Conservation (phyloP, 2,888 invertebrate species). For the Teleiodes luculella region DNA sequence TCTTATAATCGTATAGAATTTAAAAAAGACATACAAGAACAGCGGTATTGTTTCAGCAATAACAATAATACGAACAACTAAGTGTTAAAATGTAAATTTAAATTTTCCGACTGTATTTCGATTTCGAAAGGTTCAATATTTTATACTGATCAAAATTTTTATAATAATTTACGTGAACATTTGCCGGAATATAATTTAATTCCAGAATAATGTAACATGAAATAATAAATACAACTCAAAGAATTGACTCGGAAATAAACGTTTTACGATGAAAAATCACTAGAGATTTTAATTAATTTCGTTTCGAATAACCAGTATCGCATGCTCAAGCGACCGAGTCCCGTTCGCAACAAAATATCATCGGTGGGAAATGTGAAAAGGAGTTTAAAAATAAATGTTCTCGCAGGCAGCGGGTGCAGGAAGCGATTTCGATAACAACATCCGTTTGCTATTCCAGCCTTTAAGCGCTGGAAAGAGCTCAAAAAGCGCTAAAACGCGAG, state of each 20-base stretch:
- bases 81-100: too few relatives aligned
- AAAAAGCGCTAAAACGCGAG: conserved; percentile 22
- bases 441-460: conserved; percentile 27
- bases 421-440: conserved; percentile 28
- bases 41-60: too few relatives aligned
- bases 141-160: too few relatives aligned
- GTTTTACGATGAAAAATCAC: neutral
- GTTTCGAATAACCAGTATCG: conserved; percentile 8
- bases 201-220: too few relatives aligned
- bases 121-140: too few relatives aligned
- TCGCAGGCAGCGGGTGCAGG: conserved; percentile 22
- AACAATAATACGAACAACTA: too few relatives aligned
- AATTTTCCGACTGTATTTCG: too few relatives aligned
- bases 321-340: neutral
- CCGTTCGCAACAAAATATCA: conserved; percentile 8
- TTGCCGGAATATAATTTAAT: neutral
- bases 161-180: too few relatives aligned
- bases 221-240: too few relatives aligned
- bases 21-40: too few relatives aligned
- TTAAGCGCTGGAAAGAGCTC: conserved; percentile 16
- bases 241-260: neutral
- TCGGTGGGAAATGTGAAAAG: conserved; percentile 16
- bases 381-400: conserved; percentile 20
- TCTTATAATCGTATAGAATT: too few relatives aligned
- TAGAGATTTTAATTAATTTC: neutral